phyloP scores from a whole-genome alignment of 2,797 vertebrate species.

The Oreochromis grahami region DNA sequence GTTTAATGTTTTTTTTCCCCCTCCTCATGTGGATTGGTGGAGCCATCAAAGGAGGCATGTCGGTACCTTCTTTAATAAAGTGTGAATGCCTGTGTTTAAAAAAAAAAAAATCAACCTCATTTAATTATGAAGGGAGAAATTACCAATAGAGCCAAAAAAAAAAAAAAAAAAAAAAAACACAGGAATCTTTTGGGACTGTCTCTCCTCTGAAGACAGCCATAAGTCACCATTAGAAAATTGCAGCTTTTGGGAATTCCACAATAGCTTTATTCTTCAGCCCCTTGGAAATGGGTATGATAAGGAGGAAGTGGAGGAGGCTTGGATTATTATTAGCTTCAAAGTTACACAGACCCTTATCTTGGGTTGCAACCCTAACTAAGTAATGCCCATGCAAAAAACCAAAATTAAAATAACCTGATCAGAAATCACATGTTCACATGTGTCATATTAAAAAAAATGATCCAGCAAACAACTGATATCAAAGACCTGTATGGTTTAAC shows the following conservation, averaged over 20 bases:
- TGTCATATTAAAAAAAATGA: not conserved
- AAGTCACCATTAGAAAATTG: not conserved
- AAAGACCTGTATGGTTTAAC: not conserved
- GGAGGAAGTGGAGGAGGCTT: not conserved
- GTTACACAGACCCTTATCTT: not conserved
- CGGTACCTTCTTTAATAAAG: not conserved
- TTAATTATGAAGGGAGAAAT: not conserved
- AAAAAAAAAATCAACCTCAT: not conserved
- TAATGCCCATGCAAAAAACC: not conserved
- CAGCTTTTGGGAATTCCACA: not conserved
- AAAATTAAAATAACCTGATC: not conserved
- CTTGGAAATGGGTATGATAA: not conserved
- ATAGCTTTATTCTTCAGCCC: not conserved
- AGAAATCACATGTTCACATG: not conserved
- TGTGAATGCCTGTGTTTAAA: not conserved
- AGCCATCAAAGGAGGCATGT: not conserved
- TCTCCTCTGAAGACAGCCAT: not conserved
- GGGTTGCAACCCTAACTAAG: not conserved
- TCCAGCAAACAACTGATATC: not conserved
- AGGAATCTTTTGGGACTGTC: not conserved
- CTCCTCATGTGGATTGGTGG: not conserved
- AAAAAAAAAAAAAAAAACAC: not conserved
- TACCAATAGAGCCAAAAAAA: not conserved
- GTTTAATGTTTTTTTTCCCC: rapidly evolving
- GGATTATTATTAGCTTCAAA: not conserved